These are phyloP conservation scores for Acanthopleura granulata DNA, from an alignment of 2,888 invertebrate species.

Conservation along the genomic window DNA sequence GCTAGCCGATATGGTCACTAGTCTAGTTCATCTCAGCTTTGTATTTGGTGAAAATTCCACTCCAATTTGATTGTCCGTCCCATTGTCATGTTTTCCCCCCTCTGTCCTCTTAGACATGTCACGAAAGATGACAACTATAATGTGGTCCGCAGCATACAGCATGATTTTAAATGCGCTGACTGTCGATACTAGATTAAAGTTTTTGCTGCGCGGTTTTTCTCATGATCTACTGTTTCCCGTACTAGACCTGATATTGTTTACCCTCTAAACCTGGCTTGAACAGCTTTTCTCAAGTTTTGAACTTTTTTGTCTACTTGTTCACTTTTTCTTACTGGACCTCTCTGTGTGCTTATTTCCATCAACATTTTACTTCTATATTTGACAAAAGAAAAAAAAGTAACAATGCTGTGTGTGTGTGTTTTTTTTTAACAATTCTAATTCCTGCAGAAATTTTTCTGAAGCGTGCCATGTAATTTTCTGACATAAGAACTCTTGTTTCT, in stretches of 20 bases:
- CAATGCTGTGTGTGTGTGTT: neutral
- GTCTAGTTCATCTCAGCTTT: no score
- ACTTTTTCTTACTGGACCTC: neutral
- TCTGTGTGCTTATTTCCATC: neutral
- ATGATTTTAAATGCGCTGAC: neutral
- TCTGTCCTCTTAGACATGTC: no score
- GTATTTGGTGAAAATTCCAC: no score
- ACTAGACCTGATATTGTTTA: slow-evolving; percentile 17
- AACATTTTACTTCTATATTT: slow-evolving; percentile 17
- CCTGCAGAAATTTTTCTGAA: neutral
- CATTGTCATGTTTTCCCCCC: no score
- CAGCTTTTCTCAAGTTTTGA: slow-evolving; percentile 5
- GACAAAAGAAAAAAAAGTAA: no score
- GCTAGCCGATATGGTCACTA: no score
- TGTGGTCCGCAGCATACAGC: slow-evolving; percentile 2
- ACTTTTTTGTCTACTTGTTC: slow-evolving; percentile 5
- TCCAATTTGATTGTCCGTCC: no score
- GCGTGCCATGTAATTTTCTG: slow-evolving; percentile 10
- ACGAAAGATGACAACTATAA: no score
- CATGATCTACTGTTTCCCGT: slow-evolving; percentile 6
- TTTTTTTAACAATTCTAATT: neutral
- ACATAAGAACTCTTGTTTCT: neutral
- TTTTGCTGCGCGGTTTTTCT: slow-evolving; percentile 14
- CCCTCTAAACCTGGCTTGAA: slow-evolving; percentile 9
- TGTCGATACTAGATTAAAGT: neutral